A percentile compares a stretch with the other conserved stretches of the same genome.
These are phyloP conservation scores for Halcyon leucocephala DNA, from an alignment of 2,797 vertebrate species.

Conservation along the genomic window DNA sequence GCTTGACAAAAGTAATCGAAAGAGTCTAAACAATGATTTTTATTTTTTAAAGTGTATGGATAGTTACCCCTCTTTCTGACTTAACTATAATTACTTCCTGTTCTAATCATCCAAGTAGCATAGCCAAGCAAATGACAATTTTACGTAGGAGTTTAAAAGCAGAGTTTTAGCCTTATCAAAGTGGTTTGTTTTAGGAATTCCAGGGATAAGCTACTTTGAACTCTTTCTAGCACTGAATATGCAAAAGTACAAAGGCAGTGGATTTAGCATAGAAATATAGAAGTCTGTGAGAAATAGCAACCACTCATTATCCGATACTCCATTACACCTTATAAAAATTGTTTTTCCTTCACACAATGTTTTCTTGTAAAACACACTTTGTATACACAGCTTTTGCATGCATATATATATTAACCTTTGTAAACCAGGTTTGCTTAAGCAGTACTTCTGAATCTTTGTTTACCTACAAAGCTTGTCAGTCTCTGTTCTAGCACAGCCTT, in stretches of 20 bases:
- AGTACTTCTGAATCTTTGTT: neutral
- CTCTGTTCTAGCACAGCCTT: conserved; percentile 8
- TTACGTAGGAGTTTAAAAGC: neutral
- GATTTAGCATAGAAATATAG: neutral
- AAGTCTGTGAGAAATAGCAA: neutral
- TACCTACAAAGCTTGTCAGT: neutral
- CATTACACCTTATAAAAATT: neutral
- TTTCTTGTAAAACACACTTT: neutral
- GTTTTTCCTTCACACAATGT: neutral
- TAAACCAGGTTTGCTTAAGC: neutral
- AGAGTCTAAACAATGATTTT: neutral
- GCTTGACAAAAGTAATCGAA: neutral
- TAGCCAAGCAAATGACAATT: neutral
- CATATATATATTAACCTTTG: neutral
- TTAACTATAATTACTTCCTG: neutral
- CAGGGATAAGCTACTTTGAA: neutral
- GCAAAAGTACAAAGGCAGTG: neutral
- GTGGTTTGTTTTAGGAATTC: neutral
- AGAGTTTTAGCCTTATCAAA: neutral
- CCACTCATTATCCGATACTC: neutral
- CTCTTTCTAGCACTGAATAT: neutral
- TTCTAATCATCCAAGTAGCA: neutral
- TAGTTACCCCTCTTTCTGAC: neutral
- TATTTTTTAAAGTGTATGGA: neutral
- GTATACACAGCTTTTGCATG: neutral